Evolutionary conservation across 2,888 invertebrate species (phyloP).

Genomic region (Rhingia campestris): DNA sequence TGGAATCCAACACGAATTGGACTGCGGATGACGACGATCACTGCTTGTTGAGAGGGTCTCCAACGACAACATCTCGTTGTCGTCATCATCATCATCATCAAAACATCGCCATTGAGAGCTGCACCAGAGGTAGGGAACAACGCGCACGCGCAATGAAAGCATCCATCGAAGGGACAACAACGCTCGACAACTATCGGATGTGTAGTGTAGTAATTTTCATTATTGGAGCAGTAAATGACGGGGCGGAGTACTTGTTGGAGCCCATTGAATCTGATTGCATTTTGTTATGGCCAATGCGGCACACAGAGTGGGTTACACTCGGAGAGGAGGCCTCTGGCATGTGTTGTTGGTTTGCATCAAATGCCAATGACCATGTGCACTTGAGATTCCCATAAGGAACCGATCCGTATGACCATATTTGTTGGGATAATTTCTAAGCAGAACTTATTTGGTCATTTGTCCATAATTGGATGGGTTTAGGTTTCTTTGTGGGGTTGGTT

Average conservation of each 20-base stretch:
- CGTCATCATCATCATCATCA: constrained; percentile 12
- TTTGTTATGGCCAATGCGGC: constrained; percentile 35
- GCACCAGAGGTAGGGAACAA: background rate
- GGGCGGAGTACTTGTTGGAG: constrained; percentile 50
- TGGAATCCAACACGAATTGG: constrained; percentile 20
- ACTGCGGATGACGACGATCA: constrained; percentile 24
- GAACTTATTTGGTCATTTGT: constrained; percentile 51
- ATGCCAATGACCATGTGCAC: constrained; percentile 41
- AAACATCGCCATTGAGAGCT: constrained; percentile 17
- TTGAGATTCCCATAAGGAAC: constrained; percentile 44
- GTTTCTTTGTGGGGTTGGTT: constrained; percentile 27
- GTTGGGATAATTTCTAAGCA: constrained; percentile 38
- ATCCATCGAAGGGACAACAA: constrained; percentile 50
- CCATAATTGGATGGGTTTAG: constrained; percentile 39
- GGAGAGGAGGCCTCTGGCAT: background rate
- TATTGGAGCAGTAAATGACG: constrained; percentile 63
- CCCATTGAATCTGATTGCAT: constrained; percentile 63
- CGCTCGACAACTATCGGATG: constrained; percentile 50
- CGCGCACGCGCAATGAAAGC: constrained; percentile 8
- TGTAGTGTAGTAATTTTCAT: constrained; percentile 61
- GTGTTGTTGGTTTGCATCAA: constrained; percentile 32
- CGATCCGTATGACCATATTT: constrained; percentile 48
- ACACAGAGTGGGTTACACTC: constrained; percentile 25
- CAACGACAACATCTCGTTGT: constrained; percentile 34
- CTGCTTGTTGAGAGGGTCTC: background rate